Evolutionary conservation across 1,140 invertebrate species (phyloP).

Genomic region (Triops cancriformis): DNA sequence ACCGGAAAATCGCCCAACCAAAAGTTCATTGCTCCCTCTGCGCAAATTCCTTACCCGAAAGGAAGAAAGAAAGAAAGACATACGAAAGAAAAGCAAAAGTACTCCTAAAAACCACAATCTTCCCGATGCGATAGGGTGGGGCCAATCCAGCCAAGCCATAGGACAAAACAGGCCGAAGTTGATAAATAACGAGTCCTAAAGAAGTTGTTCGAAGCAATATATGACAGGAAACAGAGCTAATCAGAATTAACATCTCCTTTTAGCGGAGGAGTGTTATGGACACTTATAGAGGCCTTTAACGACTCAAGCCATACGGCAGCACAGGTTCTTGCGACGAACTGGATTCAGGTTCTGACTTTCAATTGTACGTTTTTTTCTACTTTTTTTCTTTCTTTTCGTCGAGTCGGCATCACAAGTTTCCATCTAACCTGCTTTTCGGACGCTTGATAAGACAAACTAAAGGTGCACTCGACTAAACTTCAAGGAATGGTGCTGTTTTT

Average conservation of each 20-base stretch:
- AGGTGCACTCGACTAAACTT: neutral
- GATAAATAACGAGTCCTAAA: neutral
- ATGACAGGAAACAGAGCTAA: constrained; percentile 9
- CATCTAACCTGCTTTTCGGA: neutral
- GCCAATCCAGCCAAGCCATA: neutral
- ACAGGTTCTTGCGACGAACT: neutral
- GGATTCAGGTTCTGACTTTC: neutral
- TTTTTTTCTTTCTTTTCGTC: neutral
- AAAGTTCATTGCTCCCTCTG: neutral
- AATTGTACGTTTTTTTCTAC: neutral
- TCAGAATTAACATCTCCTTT: constrained; percentile 11
- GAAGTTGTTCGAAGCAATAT: neutral
- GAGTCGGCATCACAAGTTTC: neutral
- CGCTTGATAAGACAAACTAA: neutral
- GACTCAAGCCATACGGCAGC: neutral
- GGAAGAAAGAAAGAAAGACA: neutral
- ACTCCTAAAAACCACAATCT: neutral
- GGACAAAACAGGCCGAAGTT: neutral
- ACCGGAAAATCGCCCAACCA: neutral
- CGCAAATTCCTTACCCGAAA: neutral
- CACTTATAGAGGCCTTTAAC: neutral
- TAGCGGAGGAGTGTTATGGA: constrained; percentile 4
- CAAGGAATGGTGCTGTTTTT: neutral
- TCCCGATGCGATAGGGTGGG: neutral
- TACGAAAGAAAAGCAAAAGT: neutral